Conservation (phyloP, 2,113 vertebrate genomes). For the Paracanthobrama guichenoti region DNA sequence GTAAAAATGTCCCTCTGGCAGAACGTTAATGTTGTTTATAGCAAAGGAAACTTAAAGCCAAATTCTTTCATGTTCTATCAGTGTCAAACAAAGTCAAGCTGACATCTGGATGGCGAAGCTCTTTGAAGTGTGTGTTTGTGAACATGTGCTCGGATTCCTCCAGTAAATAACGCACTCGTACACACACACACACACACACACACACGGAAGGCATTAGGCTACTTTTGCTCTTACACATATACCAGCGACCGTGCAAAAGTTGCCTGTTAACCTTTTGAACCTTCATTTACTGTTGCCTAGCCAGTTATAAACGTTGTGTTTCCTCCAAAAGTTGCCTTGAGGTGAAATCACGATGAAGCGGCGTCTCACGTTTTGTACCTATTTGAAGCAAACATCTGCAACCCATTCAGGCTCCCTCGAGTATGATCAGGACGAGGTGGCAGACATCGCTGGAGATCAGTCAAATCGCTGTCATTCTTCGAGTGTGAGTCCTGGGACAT, state of each 20-base stretch:
- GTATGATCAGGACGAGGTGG: conserved; percentile 57
- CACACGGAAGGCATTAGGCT: conserved; percentile 12
- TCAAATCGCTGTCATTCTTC: conserved; percentile 29
- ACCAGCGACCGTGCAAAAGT: background rate
- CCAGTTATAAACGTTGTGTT: conserved; percentile 44
- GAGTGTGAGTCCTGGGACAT: too few species aligned
- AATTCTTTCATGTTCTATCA: background rate
- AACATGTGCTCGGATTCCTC: background rate
- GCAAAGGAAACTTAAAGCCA: background rate
- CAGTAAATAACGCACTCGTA: conserved; percentile 1
- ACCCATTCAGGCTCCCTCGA: conserved; percentile 70
- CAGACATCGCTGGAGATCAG: too few species aligned
- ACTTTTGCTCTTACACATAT: background rate
- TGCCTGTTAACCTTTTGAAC: background rate
- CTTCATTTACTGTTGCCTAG: background rate
- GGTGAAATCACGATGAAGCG: conserved; percentile 31
- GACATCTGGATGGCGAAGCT: conserved; percentile 21
- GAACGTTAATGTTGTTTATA: background rate
- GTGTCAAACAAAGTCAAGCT: conserved; percentile 11
- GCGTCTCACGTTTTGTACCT: conserved; percentile 62
- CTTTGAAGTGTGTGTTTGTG: conserved; percentile 25
- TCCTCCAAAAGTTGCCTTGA: conserved; percentile 11
- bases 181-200: background rate
- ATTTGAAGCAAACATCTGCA: conserved; percentile 73
- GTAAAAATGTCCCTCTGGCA: background rate